Conservation (phyloP, 2,797 vertebrate species). For the Gambelia wislizenii region DNA sequence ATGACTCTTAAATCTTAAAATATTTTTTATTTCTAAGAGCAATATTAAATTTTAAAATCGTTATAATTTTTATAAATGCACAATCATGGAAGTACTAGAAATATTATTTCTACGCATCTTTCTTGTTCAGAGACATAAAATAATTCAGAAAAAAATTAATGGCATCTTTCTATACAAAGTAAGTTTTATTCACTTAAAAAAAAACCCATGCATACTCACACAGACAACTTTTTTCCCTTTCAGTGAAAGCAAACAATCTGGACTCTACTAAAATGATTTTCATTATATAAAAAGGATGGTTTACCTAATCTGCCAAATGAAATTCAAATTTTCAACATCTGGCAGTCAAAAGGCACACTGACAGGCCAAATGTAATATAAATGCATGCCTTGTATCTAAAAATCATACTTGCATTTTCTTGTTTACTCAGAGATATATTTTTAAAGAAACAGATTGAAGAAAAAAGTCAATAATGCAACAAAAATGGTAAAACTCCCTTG, state of each 20-base stretch:
- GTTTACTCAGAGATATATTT: not conserved
- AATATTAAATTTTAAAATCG: not conserved
- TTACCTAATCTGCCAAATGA: conserved; percentile 30
- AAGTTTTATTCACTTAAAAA: conserved; percentile 5
- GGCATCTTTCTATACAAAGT: not conserved
- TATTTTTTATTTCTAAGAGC: not conserved
- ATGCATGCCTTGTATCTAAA: conserved; percentile 2
- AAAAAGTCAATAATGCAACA: not conserved
- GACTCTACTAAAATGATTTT: not conserved
- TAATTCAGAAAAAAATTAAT: not conserved
- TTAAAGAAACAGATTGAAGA: not conserved
- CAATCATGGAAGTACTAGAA: not conserved
- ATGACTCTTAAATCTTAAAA: conserved; percentile 4
- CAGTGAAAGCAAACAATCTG: not conserved
- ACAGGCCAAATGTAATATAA: conserved; percentile 10
- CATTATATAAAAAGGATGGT: not conserved
- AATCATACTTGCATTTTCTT: not conserved
- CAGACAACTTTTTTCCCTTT: not conserved
- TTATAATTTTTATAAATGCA: not conserved
- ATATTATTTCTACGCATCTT: not conserved
- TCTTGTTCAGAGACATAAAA: not conserved
- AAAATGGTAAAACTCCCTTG: not conserved
- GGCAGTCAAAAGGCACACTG: conserved; percentile 10
- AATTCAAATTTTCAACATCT: conserved; percentile 14
- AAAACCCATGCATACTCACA: not conserved